Conservation (phyloP, 2,888 invertebrate species). For the Brachynemurus nebulosus region DNA sequence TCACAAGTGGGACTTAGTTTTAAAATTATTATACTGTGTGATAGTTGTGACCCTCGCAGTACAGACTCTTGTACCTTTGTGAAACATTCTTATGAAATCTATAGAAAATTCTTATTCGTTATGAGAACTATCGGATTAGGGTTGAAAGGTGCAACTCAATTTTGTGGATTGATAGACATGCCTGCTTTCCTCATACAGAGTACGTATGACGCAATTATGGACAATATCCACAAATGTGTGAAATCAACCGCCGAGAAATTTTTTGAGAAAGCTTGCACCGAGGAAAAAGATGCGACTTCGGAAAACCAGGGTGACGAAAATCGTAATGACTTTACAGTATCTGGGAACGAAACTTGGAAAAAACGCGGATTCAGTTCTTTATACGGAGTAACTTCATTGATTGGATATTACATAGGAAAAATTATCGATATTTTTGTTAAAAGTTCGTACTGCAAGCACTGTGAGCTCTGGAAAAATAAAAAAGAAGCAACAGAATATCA, state of each 20-base stretch:
- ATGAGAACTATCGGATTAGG: slow-evolving; percentile 16
- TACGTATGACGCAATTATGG: slow-evolving; percentile 10
- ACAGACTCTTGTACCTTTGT: slow-evolving; percentile 4
- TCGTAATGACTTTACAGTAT: slow-evolving; percentile 14
- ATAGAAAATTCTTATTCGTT: slow-evolving; percentile 12
- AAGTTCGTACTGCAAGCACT: slow-evolving; percentile 13
- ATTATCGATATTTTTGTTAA: slow-evolving; percentile 17
- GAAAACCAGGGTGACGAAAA: neutral
- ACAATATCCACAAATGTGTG: slow-evolving; percentile 9
- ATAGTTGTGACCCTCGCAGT: slow-evolving; percentile 6
- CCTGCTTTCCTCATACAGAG: slow-evolving; percentile 11
- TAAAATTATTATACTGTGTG: slow-evolving; percentile 9
- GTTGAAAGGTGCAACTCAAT: slow-evolving; percentile 12
- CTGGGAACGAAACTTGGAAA: slow-evolving; percentile 17
- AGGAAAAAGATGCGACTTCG: slow-evolving; percentile 5
- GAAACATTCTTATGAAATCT: neutral
- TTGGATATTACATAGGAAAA: slow-evolving; percentile 19
- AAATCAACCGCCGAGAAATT: slow-evolving; percentile 7
- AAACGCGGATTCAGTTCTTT: slow-evolving; percentile 19
- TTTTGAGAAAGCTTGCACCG: slow-evolving; percentile 8
- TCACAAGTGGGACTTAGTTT: neutral
- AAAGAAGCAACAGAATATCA: slow-evolving; percentile 8
- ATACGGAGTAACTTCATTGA: slow-evolving; percentile 18
- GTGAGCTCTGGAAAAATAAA: slow-evolving; percentile 9
- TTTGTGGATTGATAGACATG: slow-evolving; percentile 17